Conservation (phyloP, 2,113 vertebrate species). For the Trogon surrucura region DNA sequence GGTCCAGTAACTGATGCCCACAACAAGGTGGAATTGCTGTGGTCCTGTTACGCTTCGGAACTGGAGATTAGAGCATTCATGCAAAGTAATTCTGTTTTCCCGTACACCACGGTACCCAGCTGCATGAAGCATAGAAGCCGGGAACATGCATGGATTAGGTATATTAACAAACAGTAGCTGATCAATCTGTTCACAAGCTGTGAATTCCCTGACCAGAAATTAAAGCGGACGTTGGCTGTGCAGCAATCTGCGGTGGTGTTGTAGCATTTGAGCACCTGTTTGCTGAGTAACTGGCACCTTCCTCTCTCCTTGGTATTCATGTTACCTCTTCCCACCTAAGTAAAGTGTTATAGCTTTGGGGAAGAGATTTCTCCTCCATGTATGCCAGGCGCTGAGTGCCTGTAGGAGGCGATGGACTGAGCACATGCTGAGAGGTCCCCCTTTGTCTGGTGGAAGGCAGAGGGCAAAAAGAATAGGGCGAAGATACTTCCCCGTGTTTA, state of each 20-base stretch:
- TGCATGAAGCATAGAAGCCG: not conserved
- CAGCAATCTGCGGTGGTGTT: not conserved
- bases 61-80: conserved; percentile 57
- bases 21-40: not conserved
- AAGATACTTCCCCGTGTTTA: not conserved
- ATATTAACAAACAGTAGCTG: conserved; percentile 35
- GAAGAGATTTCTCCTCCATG: not conserved
- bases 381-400: not conserved
- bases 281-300: not conserved
- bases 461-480: not conserved
- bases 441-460: not conserved
- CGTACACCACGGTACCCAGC: not conserved
- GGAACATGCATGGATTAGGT: conserved; percentile 23
- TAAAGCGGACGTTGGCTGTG: not conserved
- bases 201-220: conserved; percentile 25
- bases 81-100: conserved; percentile 63
- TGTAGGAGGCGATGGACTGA: not conserved
- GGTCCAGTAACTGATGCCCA: not conserved
- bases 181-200: conserved; percentile 32
- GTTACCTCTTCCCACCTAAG: not conserved
- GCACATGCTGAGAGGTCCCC: not conserved
- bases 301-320: not conserved
- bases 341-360: not conserved
- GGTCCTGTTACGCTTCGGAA: not conserved
- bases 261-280: not conserved